These are phyloP conservation scores for Tenrec ecaudatus DNA, from an alignment of 2,113 vertebrate species.

Conservation along the genomic window DNA sequence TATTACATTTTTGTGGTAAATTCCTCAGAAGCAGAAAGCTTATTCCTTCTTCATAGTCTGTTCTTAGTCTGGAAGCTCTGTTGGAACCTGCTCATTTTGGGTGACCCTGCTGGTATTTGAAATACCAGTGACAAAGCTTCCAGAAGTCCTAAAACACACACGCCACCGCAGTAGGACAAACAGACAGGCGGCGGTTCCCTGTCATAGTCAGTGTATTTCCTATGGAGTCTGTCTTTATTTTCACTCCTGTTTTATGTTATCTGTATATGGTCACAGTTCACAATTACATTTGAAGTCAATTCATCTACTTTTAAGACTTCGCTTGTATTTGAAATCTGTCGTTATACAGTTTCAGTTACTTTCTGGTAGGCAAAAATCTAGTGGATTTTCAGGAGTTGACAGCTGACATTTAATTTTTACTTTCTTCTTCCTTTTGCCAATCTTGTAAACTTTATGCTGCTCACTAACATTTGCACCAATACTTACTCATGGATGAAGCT, in stretches of 20 bases:
- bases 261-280: neutral
- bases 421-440: neutral
- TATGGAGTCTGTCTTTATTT: constrained; percentile 28
- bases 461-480: neutral
- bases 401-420: fast-evolving
- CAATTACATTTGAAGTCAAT: constrained; percentile 29
- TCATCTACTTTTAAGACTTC: neutral
- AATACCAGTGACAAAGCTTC: too few relatives aligned
- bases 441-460: neutral
- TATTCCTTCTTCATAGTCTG: too few relatives aligned
- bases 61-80: too few relatives aligned
- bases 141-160: too few relatives aligned
- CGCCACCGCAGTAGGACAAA: too few relatives aligned
- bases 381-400: neutral
- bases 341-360: too few relatives aligned
- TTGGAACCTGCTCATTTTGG: too few relatives aligned
- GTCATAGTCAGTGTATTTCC: neutral
- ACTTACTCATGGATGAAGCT: neutral
- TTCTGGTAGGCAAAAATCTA: neutral
- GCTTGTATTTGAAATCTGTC: neutral
- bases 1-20: too few relatives aligned
- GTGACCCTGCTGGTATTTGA: too few relatives aligned
- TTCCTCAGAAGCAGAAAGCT: too few relatives aligned
- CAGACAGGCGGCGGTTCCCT: neutral
- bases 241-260: neutral